Base-by-base conservation (phyloP, 2,113 vertebrate genomes). In the Muntiacus muntjak region DNA sequence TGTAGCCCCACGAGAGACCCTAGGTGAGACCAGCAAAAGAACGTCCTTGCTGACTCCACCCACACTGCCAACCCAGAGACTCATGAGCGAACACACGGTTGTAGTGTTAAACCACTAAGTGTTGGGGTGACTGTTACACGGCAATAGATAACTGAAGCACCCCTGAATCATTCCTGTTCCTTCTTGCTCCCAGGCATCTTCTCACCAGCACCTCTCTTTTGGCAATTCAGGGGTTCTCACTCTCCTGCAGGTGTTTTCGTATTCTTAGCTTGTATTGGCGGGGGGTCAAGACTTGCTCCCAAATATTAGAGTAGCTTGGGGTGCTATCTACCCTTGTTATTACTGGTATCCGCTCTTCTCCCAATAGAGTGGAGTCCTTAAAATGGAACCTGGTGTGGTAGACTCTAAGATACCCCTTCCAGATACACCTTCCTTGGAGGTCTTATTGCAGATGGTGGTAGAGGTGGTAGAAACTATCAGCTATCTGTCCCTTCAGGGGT, bases 21-120 rank as follows among this genome's bases (percentile, higher is more conserved):
- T 58, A 95, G 50, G 36, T 94, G 33, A 94, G 52, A 79, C 23
- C 33, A 74, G 71, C 43, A 87, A 45, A 60, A 60, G 81, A 93
- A 60, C 23, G 17, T 54, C 26, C 52, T 23, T 54, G 83, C 60
- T 54, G n/a, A 60, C 33, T 26, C 76, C 30, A 62, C 11, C 76
- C 54, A 45, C 36, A 74, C 19, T 40, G 54, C 36, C 33, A 91
- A 74, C 60, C 74, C 21, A 60, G 40, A 94, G 74, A 47, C 71
- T 47, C 52, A 19, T 25, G 52, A 82, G 54, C n/a, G 11, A 87
- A 94, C 15, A 60, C 81, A 60, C 3, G 50, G 3, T 57, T 83
- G 12, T 62, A 78, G 30, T 76, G 15, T 36, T 55, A 25, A 21
- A 25, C 13, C 26, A 57, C 76, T 76, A 50, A 54, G 33, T 54